Conservation (phyloP, 2,797 vertebrate species). For the Sebastes miniatus region DNA sequence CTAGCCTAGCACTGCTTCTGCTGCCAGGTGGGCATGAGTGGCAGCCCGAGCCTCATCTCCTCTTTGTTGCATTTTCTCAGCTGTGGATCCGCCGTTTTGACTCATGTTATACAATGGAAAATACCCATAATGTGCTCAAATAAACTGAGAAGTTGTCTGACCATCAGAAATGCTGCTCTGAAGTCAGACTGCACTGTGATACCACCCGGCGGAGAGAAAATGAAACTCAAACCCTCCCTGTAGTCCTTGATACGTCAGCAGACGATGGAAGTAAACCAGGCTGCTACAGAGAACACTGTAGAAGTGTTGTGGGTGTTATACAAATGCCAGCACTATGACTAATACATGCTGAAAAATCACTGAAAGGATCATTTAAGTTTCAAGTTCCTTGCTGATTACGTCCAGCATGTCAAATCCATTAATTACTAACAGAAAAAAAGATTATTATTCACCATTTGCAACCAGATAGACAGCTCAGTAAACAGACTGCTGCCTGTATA, state of each 20-base stretch:
- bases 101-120: conserved; percentile 3
- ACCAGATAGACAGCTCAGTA: conserved; percentile 1
- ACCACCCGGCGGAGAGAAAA: conserved; percentile 38
- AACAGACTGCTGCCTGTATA: not conserved
- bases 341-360: conserved; percentile 35
- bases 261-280: conserved; percentile 44
- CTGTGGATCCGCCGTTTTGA: conserved; percentile 11
- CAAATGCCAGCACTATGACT: conserved; percentile 51
- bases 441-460: conserved; percentile 8
- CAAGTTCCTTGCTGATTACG: not conserved
- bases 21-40: conserved; percentile 5
- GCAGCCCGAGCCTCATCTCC: not conserved
- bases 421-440: conserved; percentile 12
- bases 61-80: conserved; percentile 21
- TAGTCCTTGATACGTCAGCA: conserved; percentile 40
- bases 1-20: conserved; percentile 3
- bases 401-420: conserved; percentile 9
- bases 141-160: conserved; percentile 16
- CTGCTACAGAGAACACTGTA: conserved; percentile 36
- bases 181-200: conserved; percentile 16
- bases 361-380: conserved; percentile 22
- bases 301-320: conserved; percentile 46
- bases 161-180: not conserved
- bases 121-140: conserved; percentile 11
- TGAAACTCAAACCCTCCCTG: conserved; percentile 48